These are phyloP conservation scores for Agriopis aurantiaria DNA, from an alignment of 2,888 invertebrate genomes.

Conservation along the genomic window DNA sequence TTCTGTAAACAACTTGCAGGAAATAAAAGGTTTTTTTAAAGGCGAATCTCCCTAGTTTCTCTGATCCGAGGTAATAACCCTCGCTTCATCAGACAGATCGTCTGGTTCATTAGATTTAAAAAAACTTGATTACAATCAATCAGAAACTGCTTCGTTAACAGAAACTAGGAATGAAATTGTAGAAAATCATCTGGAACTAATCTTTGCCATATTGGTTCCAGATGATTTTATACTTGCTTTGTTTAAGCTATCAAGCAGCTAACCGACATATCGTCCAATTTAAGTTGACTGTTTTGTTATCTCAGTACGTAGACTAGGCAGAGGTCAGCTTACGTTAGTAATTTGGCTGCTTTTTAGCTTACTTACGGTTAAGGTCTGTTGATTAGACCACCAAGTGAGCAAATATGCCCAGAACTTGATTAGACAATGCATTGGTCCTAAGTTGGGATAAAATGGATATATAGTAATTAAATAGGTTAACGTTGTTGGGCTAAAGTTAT, in stretches of 20 bases:
- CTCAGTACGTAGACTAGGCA: no score
- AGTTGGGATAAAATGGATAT: background rate
- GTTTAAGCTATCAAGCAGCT: no score
- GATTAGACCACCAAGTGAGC: conserved; percentile 27
- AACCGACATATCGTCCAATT: no score
- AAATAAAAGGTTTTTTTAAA: no score
- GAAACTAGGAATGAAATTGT: background rate
- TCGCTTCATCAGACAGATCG: conserved; percentile 15
- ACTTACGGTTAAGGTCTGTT: background rate
- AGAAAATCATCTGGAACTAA: no score
- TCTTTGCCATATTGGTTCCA: conserved; percentile 31
- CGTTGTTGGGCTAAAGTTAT: no score
- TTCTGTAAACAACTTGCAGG: no score
- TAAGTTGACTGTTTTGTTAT: no score
- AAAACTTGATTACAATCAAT: conserved; percentile 20
- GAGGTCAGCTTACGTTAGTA: no score
- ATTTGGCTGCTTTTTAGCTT: no score
- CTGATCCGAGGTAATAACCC: background rate
- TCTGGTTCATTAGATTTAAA: conserved; percentile 14
- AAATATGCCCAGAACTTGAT: conserved; percentile 10
- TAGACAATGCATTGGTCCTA: conserved; percentile 8
- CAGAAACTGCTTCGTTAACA: conserved; percentile 26
- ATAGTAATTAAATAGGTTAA: background rate
- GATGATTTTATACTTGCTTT: conserved; percentile 4
- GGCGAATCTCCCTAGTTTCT: background rate